Conservation (phyloP, 2,888 invertebrate genomes). For the Rhodophaea formosa region DNA sequence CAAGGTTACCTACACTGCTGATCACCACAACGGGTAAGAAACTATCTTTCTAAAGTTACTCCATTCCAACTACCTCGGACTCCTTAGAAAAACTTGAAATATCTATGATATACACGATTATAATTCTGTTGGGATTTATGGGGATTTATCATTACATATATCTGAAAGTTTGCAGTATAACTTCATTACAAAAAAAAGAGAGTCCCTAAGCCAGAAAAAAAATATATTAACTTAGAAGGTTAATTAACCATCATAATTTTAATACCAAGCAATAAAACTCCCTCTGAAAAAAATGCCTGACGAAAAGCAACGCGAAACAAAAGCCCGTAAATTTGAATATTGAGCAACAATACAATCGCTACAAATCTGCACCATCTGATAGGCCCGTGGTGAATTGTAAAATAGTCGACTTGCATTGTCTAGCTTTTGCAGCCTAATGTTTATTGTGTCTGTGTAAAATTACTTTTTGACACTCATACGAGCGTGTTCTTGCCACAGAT, state of each 20-base stretch:
- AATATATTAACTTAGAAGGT: neutral
- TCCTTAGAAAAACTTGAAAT: too few species aligned
- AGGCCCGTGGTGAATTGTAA: constrained; percentile 27
- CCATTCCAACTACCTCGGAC: neutral
- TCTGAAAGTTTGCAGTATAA: too few species aligned
- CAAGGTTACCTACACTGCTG: constrained; percentile 81
- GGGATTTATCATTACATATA: too few species aligned
- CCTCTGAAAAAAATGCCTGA: neutral
- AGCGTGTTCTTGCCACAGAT: constrained; percentile 56
- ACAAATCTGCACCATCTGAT: constrained; percentile 19
- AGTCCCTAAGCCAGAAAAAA: too few species aligned
- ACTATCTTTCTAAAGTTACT: neutral
- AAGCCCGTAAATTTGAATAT: constrained; percentile 10
- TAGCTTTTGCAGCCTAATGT: constrained; percentile 25
- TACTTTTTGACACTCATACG: constrained; percentile 23
- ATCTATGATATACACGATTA: too few species aligned
- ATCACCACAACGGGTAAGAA: constrained; percentile 79
- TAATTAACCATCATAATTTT: neutral
- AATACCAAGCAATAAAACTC: neutral
- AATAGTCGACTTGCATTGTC: constrained; percentile 22
- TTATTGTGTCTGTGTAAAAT: constrained; percentile 22
- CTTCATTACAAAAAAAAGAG: too few species aligned
- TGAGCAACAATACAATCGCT: constrained; percentile 12
- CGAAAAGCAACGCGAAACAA: neutral
- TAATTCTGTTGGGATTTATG: too few species aligned